A percentile compares a stretch with the other conserved stretches of the same genome.
These are phyloP conservation scores for Oryzias celebensis DNA, from an alignment of 2,113 vertebrate species.

Conservation along the genomic window DNA sequence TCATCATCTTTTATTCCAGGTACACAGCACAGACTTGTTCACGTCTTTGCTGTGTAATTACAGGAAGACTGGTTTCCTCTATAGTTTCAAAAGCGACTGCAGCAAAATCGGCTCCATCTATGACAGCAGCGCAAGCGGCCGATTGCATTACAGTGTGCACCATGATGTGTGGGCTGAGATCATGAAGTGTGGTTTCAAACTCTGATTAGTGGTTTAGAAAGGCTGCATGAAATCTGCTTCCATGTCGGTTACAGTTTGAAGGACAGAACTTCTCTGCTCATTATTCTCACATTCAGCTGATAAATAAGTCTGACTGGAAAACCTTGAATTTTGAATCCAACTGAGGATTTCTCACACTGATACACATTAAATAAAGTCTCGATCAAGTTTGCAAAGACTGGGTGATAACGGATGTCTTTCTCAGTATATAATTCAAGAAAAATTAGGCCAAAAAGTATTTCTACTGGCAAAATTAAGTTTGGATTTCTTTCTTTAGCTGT, in stretches of 20 bases:
- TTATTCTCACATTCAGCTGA: constrained; percentile 30
- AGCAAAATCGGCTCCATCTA: constrained; percentile 11
- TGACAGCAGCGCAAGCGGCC: background rate
- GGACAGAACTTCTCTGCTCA: constrained; percentile 20
- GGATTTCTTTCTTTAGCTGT: too few relatives aligned
- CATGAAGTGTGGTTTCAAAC: constrained; percentile 45
- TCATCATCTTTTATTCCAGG: constrained; percentile 22
- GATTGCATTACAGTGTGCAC: background rate
- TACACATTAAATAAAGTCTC: too few relatives aligned
- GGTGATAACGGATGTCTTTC: too few relatives aligned
- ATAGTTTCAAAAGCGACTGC: background rate
- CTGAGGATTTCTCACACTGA: too few relatives aligned
- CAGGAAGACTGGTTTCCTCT: constrained; percentile 9
- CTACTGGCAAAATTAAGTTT: too few relatives aligned
- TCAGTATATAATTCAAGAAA: too few relatives aligned
- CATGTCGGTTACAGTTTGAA: constrained; percentile 27
- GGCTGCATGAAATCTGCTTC: constrained; percentile 49
- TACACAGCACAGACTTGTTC: constrained; percentile 11
- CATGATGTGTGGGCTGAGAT: constrained; percentile 62
- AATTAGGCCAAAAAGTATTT: too few relatives aligned
- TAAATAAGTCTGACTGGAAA: constrained; percentile 38
- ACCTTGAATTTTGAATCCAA: constrained; percentile 30
- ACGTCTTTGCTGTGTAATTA: constrained; percentile 18
- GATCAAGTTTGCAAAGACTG: too few relatives aligned
- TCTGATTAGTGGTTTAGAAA: constrained; percentile 45